These are phyloP conservation scores for Puntigrus tetrazona DNA, from an alignment of 2,113 vertebrate species.

Conservation along the genomic window DNA sequence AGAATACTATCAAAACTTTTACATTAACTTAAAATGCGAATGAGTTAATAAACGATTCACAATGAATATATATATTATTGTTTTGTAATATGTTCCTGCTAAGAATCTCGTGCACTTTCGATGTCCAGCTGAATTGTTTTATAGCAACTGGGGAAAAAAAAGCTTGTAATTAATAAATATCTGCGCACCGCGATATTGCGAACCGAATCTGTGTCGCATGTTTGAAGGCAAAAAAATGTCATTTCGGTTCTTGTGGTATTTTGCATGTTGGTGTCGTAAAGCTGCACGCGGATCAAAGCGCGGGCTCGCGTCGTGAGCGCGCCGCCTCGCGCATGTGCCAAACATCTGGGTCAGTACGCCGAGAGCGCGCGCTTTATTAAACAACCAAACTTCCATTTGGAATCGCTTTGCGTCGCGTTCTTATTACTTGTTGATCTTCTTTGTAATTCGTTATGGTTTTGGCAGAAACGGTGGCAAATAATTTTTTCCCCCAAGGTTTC, in stretches of 20 bases:
- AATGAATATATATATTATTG: too few species aligned
- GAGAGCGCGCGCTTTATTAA: conserved; percentile 77
- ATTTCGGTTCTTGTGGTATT: conserved; percentile 81
- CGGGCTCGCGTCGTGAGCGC: conserved; percentile 71
- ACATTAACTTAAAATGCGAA: too few species aligned
- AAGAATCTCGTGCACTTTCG: neutral
- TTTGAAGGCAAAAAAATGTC: conserved; percentile 67
- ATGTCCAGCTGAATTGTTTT: neutral
- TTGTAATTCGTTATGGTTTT: conserved; percentile 32
- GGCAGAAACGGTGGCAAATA: conserved; percentile 27
- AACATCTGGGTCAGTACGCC: conserved; percentile 86
- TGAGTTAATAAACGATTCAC: too few species aligned
- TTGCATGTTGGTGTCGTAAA: conserved; percentile 81
- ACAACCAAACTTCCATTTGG: conserved; percentile 74
- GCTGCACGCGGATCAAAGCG: conserved; percentile 85
- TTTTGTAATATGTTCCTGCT: neutral
- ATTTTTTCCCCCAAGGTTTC: neutral
- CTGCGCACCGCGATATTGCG: neutral
- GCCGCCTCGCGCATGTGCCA: conserved; percentile 84
- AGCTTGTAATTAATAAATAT: neutral
- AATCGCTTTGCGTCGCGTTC: conserved; percentile 56
- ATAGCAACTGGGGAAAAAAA: neutral
- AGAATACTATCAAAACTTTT: too few species aligned
- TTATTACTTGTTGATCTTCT: conserved; percentile 42
- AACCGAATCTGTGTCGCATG: neutral